phyloP scores from a whole-genome alignment of 2,888 invertebrate species.

The Parnassius mnemosyne region DNA sequence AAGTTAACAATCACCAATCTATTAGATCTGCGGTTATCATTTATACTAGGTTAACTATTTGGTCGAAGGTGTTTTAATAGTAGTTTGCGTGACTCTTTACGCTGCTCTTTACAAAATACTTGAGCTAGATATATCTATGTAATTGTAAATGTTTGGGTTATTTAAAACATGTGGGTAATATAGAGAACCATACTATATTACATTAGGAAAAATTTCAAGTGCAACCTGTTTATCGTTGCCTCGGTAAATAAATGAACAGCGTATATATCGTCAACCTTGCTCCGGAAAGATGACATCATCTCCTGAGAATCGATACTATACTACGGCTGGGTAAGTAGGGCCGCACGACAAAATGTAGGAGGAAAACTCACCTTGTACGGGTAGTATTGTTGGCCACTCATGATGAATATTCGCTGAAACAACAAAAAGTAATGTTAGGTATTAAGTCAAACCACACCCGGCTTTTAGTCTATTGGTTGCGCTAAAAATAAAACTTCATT shows the following conservation, averaged over 20 bases:
- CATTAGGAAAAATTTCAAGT: conserved; percentile 3
- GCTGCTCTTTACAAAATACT: too few relatives aligned
- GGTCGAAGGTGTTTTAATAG: too few relatives aligned
- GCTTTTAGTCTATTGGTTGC: conserved; percentile 36
- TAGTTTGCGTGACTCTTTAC: too few relatives aligned
- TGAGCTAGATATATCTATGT: too few relatives aligned
- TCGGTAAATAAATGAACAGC: conserved; percentile 30
- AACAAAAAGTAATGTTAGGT: conserved; percentile 41
- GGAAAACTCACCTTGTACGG: conserved; percentile 88
- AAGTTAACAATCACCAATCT: too few relatives aligned
- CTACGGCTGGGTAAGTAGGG: conserved; percentile 26
- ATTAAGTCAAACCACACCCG: conserved; percentile 12
- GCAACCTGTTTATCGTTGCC: conserved; percentile 30
- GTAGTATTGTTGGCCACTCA: conserved; percentile 91
- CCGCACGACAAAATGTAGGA: conserved; percentile 41
- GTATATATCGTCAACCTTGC: conserved; percentile 42
- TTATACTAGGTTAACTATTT: too few relatives aligned
- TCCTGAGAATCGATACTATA: conserved; percentile 57
- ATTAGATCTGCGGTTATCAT: too few relatives aligned
- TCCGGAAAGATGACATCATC: conserved; percentile 72
- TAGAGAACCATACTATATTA: too few relatives aligned
- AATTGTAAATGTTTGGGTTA: too few relatives aligned
- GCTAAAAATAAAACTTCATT: conserved; percentile 62
- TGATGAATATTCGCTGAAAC: conserved; percentile 73
- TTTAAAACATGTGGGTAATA: too few relatives aligned